These are phyloP conservation scores for Oxyura jamaicensis DNA, from an alignment of 2,113 vertebrate genomes.

Conservation along the genomic window DNA sequence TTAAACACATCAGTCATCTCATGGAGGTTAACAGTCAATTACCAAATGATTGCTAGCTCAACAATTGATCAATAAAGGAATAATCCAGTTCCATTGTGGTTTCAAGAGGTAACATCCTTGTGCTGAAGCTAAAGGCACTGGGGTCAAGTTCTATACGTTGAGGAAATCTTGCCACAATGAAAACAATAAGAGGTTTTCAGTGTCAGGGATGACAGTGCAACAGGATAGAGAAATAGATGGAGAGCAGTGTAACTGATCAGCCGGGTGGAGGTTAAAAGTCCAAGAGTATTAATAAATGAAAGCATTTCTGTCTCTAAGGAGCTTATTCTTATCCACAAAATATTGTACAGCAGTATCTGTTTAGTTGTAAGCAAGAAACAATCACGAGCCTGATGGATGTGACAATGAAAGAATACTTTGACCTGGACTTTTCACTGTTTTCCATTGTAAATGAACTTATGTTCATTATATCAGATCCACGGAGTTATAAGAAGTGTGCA, in stretches of 20 bases:
- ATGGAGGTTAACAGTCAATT: conserved; percentile 12
- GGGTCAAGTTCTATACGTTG: neutral
- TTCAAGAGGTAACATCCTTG: neutral
- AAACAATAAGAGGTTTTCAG: neutral
- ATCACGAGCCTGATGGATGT: neutral
- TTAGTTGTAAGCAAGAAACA: neutral
- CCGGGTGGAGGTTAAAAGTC: neutral
- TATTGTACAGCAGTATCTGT: neutral
- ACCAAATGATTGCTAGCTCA: conserved; percentile 18
- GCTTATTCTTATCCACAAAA: neutral
- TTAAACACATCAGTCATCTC: neutral
- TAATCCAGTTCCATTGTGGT: neutral
- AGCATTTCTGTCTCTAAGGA: neutral
- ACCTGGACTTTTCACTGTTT: conserved; percentile 11
- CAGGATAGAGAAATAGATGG: neutral
- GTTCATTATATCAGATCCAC: neutral
- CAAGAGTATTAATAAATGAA: neutral
- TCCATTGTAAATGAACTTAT: neutral
- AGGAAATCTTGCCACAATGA: neutral
- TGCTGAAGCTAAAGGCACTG: neutral
- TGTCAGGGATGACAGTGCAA: accelerated
- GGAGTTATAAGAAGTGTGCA: neutral
- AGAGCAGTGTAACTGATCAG: neutral
- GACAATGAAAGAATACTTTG: neutral
- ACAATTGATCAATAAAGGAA: neutral